A percentile compares a stretch with the other conserved stretches of the same genome.
Evolutionary conservation across 2,888 invertebrate genomes (phyloP).

Genomic region (Tortrix viridana): DNA sequence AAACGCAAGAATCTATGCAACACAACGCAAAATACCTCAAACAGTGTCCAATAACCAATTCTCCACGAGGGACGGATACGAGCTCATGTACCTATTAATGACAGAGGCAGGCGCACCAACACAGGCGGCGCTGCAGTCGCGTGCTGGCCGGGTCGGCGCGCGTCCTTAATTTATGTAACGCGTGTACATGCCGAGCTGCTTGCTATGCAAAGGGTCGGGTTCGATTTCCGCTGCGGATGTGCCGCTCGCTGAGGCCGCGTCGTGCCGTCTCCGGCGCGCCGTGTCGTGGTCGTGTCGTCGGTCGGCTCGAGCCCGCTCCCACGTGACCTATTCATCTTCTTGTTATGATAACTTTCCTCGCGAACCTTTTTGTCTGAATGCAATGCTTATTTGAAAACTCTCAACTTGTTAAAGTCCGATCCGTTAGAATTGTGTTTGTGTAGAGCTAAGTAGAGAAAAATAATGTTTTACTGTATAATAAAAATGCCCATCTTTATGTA

Average conservation of each 20-base stretch:
- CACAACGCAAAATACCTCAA: too few relatives aligned
- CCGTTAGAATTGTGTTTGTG: too few relatives aligned
- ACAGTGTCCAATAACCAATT: too few relatives aligned
- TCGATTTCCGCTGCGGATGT: conserved; percentile 22
- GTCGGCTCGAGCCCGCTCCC: neutral
- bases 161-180: conserved; percentile 12
- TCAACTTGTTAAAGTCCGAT: too few relatives aligned
- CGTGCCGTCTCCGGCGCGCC: conserved; percentile 10
- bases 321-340: conserved; percentile 18
- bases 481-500: too few relatives aligned
- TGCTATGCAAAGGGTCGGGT: conserved; percentile 24
- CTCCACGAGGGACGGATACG: too few relatives aligned
- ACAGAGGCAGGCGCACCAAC: neutral
- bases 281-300: neutral
- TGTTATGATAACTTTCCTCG: conserved; percentile 8
- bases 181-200: neutral
- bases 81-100: too few relatives aligned
- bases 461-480: too few relatives aligned
- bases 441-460: too few relatives aligned
- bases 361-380: conserved; percentile 6
- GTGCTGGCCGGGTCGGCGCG: neutral
- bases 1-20: too few relatives aligned
- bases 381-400: neutral
- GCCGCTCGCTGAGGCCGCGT: too few relatives aligned
- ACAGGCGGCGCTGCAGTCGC: neutral